Evolutionary conservation across 2,888 invertebrate genomes (phyloP).

Genomic region (Xestobium rufovillosum): DNA sequence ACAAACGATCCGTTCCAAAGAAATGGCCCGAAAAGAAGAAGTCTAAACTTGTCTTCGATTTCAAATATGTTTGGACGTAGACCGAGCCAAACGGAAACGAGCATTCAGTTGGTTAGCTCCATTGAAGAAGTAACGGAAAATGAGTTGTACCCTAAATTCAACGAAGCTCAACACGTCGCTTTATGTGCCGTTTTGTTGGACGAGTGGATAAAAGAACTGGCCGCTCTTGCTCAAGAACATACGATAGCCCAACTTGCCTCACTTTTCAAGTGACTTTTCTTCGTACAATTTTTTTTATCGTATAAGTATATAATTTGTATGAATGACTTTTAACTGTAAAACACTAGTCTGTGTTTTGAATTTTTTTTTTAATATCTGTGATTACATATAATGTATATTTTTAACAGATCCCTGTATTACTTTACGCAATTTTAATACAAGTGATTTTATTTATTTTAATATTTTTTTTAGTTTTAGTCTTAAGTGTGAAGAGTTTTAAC

Average conservation of each 20-base stretch:
- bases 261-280: too few species aligned
- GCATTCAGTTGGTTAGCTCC: slow-evolving; percentile 28
- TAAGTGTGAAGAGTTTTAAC: too few species aligned
- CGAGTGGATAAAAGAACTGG: slow-evolving; percentile 93
- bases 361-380: too few species aligned
- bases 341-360: too few species aligned
- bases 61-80: slow-evolving; percentile 52
- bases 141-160: slow-evolving; percentile 38
- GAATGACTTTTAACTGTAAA: too few species aligned
- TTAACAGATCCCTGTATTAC: too few species aligned
- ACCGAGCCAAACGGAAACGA: slow-evolving; percentile 44
- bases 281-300: too few species aligned
- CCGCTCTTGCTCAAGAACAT: slow-evolving; percentile 92
- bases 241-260: slow-evolving; percentile 57
- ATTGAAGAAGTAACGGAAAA: slow-evolving; percentile 31
- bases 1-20: slow-evolving; percentile 50
- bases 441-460: too few species aligned
- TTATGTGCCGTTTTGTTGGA: slow-evolving; percentile 83
- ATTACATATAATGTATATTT: too few species aligned
- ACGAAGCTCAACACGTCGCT: slow-evolving; percentile 54
- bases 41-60: slow-evolving; percentile 69
- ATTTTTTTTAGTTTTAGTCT: too few species aligned
- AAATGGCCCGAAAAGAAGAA: slow-evolving; percentile 64
- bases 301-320: too few species aligned
- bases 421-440: too few species aligned